Base-by-base conservation (phyloP, 2,888 invertebrate genomes). In the Blera fallax region DNA sequence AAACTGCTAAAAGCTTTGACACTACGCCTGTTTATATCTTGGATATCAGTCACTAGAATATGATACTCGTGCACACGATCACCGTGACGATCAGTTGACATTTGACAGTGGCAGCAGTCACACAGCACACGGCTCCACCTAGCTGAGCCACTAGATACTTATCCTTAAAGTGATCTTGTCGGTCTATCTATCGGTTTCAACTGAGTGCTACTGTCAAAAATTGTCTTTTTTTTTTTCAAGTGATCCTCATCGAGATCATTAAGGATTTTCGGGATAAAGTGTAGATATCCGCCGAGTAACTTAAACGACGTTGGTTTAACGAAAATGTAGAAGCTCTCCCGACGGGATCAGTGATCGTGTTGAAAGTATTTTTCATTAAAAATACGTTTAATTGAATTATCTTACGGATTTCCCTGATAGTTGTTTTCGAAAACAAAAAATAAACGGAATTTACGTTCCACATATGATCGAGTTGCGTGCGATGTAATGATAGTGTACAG, bases 81-180 rank as follows among this genome's bases (percentile, higher is more conserved):
- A 58, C 81, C 32, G 62, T 85, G 81, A 85, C 87, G 91, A 91
- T 92, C 91, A 92, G 92, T 92, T 91, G 92, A 92, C 92, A 92
- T 90, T 90, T 91, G 91, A 90, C 90, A 90, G 91, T 89, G 90
- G 74, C 72, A 72, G 76, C 34, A 67, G 76, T 81, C 81, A 60
- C 58, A 62, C 62, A 67, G 62, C 48, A 40, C 52, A 27, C 48
- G 48, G n/a, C 18, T 62, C 8, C 21, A 65, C 24, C 74, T 40
- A 45, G 14, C 18, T 56, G 7, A 50, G 14, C 56, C 18, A 18
- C n/a, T 56, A 34, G 40, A 43, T 80, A 65, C 14, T 34, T 43
- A 43, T 60, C 58, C 54, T 5, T 10, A 27, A 34, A 65, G 76
- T 76, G 60, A 65, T 83, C 29, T 54, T 65, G 34, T 70, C 70